Evolutionary conservation across 2,888 invertebrate species (phyloP), one percentile per base, ranked within the genome.

Genomic region (Isoperla grammatica): DNA sequence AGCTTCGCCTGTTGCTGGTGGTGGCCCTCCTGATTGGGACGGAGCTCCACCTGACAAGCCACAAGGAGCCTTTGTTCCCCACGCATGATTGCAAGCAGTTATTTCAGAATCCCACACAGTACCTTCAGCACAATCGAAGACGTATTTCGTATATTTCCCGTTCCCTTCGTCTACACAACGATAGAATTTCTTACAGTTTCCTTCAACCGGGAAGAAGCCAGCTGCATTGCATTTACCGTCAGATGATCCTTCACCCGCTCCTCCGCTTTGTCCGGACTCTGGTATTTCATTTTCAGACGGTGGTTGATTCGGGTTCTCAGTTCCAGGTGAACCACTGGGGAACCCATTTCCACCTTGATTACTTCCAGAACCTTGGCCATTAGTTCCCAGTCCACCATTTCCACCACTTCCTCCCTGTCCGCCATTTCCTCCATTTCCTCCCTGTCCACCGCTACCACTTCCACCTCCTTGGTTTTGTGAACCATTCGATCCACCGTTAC

Each of bases 101-200:
- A 78, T 76, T 39, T 78, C 72, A 64, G 79, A 76, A 70, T 81
- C 80, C 81, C 81, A 82, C 40, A 81, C 76, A 1, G 82, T 82
- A 45, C 79, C 81, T 20, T 75, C 75, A 0, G 79, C 80, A 66
- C 83, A 83, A 6, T 72, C 74, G 63, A 80, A 83, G 8, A 79
- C 76, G 57, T 79, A 77, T 61, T 72, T 77, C 22, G 70, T 76
- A 59, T 73, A 76, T 1, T 71, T 72, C 2, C 75, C 76, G n/a
- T 72, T 69, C 0, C 73, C 75, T 61, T 76, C 71, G 48, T 74
- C 69, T 0, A 77, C 75, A 69, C 87, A 87, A 42, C 86, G 79
- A 68, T 85, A 84, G 71, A 86, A 87, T 68, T 82, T 84, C 23
- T 77, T 78, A 67, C 87, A 87, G 60, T 78, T 69, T 45, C 78